phyloP scores from a whole-genome alignment of 2,113 vertebrate genomes.

The Elephantulus edwardii region DNA sequence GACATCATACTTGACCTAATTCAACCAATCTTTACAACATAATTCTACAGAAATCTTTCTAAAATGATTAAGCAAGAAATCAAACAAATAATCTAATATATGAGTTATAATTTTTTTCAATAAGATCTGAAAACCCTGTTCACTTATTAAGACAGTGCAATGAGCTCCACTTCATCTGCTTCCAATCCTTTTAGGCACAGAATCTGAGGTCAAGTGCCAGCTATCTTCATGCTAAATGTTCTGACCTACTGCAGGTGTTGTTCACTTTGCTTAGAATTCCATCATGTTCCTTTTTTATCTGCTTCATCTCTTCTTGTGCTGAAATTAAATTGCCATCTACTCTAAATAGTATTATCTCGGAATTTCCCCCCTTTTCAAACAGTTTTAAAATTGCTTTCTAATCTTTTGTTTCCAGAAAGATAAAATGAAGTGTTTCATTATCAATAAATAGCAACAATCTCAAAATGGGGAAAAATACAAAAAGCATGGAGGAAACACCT shows the following conservation, averaged over 20 bases:
- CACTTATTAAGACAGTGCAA: background rate
- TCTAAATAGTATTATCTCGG: background rate
- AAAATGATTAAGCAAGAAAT: slow-evolving; percentile 8
- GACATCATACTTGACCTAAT: background rate
- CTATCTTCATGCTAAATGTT: background rate
- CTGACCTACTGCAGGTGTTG: fast-evolving
- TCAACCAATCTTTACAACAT: background rate
- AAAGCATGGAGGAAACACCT: background rate
- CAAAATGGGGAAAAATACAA: slow-evolving; percentile 13
- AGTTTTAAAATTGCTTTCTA: background rate
- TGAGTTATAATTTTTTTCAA: background rate
- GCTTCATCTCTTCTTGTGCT: background rate
- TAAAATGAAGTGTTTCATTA: background rate
- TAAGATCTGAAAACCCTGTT: background rate
- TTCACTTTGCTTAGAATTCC: background rate
- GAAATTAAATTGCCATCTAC: background rate
- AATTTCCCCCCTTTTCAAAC: background rate
- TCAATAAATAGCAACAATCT: background rate
- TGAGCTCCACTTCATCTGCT: background rate
- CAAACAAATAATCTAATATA: background rate
- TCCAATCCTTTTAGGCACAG: background rate
- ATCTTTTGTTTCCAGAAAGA: background rate
- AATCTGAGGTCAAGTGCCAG: background rate
- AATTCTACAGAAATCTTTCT: background rate
- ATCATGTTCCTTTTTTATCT: background rate